Conservation (phyloP, 2,888 invertebrate species). For the Diogma glabrata region DNA sequence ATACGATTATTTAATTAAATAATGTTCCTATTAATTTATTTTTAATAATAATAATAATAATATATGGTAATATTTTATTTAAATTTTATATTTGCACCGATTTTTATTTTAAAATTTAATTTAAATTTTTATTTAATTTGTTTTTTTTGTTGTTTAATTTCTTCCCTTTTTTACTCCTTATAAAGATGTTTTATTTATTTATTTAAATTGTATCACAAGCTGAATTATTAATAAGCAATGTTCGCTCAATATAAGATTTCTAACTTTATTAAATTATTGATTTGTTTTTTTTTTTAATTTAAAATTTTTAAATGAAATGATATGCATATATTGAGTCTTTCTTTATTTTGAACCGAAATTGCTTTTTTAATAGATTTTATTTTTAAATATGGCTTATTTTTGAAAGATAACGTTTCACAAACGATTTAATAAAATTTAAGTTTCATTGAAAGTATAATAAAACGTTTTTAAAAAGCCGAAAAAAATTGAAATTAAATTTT, state of each 20-base stretch:
- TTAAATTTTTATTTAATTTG: slow-evolving; percentile 5
- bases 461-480: no score
- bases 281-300: neutral
- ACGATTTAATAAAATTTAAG: no score
- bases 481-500: no score
- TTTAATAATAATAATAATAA: slow-evolving; percentile 1
- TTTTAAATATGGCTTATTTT: no score
- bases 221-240: slow-evolving; percentile 8
- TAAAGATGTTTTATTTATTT: slow-evolving; percentile 4
- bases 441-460: no score
- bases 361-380: slow-evolving; percentile 4
- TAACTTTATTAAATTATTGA: slow-evolving; percentile 1
- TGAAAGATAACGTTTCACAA: no score
- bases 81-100: slow-evolving; percentile 9
- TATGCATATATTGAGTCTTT: slow-evolving; percentile 17
- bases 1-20: slow-evolving; percentile 3
- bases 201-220: slow-evolving; percentile 9
- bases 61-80: no score
- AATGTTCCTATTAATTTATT: slow-evolving; percentile 6
- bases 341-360: slow-evolving; percentile 10
- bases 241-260: slow-evolving; percentile 9
- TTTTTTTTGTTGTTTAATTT: slow-evolving; percentile 1
- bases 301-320: slow-evolving; percentile 7
- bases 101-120: slow-evolving; percentile 6
- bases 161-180: slow-evolving; percentile 4